Percentiles rank a stretch among this genome's conserved stretches.
Conservation (phyloP, 1,140 invertebrate genomes). For the Trialeurodes vaporariorum region DNA sequence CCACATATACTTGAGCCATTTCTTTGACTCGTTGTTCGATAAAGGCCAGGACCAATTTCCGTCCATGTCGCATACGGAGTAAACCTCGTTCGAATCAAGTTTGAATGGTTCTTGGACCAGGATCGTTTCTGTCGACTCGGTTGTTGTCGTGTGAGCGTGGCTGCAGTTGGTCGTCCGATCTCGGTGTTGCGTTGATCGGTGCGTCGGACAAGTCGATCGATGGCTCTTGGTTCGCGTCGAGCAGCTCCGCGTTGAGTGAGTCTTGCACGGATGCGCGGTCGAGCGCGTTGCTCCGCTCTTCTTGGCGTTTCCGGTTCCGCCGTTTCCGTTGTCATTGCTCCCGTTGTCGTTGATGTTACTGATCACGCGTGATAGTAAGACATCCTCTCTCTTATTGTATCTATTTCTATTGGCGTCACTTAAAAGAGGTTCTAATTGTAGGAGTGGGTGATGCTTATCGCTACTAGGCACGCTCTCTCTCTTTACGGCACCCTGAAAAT, state of each 20-base stretch:
- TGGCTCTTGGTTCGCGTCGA: background rate
- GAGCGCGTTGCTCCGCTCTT: no score
- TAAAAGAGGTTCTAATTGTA: background rate
- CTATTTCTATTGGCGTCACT: background rate
- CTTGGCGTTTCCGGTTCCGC: no score
- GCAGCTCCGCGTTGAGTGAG: no score
- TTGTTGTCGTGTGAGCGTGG: background rate
- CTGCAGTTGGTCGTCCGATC: background rate
- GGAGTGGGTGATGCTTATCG: background rate
- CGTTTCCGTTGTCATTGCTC: no score
- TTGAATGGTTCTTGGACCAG: background rate
- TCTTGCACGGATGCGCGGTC: no score
- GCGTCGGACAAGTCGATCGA: background rate
- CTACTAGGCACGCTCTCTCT: background rate
- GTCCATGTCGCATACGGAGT: background rate
- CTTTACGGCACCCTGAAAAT: background rate
- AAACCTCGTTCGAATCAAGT: background rate
- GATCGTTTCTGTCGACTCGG: background rate
- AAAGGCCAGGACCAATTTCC: background rate
- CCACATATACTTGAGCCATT: background rate
- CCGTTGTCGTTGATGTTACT: no score
- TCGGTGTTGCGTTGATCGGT: background rate
- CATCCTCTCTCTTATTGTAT: background rate
- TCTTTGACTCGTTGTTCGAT: background rate
- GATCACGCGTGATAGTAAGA: background rate